Conservation (phyloP, 2,113 vertebrate species). For the Cottus gobio region DNA sequence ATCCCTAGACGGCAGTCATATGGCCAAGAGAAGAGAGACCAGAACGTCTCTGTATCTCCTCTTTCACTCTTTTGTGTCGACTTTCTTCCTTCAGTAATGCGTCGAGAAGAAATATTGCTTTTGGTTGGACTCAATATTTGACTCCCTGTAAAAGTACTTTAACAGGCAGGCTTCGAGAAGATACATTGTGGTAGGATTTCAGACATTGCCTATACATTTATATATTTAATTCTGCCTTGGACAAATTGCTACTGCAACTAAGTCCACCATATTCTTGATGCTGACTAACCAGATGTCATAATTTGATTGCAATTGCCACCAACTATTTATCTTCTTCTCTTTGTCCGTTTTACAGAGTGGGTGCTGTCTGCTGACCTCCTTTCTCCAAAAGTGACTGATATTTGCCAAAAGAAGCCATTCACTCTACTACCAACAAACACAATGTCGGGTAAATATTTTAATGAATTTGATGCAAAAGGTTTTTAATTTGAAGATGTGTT, state of each 20-base stretch:
- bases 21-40: conserved; percentile 12
- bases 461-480: not conserved
- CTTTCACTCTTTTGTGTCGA: not conserved
- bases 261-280: not conserved
- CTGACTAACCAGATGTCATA: not conserved
- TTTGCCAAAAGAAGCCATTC: conserved; percentile 20
- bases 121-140: no score
- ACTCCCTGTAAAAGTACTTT: conserved; percentile 19
- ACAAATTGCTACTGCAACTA: no score
- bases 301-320: not conserved
- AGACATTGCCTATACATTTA: not conserved
- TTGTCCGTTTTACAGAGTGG: conserved; percentile 37
- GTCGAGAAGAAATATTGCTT: not conserved
- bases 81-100: not conserved
- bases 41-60: not conserved
- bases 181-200: not conserved
- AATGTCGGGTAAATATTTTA: conserved; percentile 74
- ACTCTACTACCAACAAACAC: conserved; percentile 28
- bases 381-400: conserved; percentile 27
- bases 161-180: not conserved
- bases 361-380: conserved; percentile 43
- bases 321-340: not conserved
- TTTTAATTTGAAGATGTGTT: not conserved
- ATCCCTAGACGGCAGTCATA: conserved; percentile 43
- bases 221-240: not conserved